Evolutionary conservation across 2,113 vertebrate species (phyloP), one percentile per base, ranked within the genome.

Genomic region (Phyllopteryx taeniolatus): DNA sequence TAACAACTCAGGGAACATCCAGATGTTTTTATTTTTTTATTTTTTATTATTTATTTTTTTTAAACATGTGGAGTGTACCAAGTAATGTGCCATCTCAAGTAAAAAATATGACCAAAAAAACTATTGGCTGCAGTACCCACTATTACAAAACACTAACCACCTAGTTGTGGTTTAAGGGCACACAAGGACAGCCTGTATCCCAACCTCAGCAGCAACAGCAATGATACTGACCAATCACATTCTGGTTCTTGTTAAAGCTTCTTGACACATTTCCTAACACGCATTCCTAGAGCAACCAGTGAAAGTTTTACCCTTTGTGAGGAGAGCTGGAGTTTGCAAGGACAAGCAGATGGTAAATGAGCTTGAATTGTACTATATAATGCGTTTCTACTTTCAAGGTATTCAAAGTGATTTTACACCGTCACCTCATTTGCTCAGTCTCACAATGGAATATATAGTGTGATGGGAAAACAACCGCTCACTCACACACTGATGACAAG

Each of bases 1-100:
- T 83, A 17, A 86, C 70, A 76, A 27, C 67, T 22, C 72, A 68
- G 68, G 77, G 62, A 82, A 46, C 57, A 71, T 81, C 78, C 76
- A 86, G 80, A 83, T 83, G 74, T 79, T 80, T n/a, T n/a, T n/a
- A n/a, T n/a, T n/a, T n/a, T n/a, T n/a, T n/a, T n/a, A n/a, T n/a
- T n/a, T n/a, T n/a, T n/a, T n/a, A n/a, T n/a, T n/a, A n/a, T n/a
- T 54, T 42, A 14, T 53, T 27, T 69, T 67, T 64, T 71, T 39
- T 39, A 3, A 39, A 73, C 53, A 66, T 49, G 10, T 68, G 19
- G 33, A 81, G 43, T 43, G 20, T 20, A 42, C 62, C 62, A 64
- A 64, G 39, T 43, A 20, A 43, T 12, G 35, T 39, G 62, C 9
- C 62, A 10, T 12, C 33, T 1, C 12, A 42, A 43, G 31, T 19